Evolutionary conservation across 2,888 invertebrate species (phyloP), one percentile per base, ranked within the genome.

Genomic region (Zygogramma bicolorata): DNA sequence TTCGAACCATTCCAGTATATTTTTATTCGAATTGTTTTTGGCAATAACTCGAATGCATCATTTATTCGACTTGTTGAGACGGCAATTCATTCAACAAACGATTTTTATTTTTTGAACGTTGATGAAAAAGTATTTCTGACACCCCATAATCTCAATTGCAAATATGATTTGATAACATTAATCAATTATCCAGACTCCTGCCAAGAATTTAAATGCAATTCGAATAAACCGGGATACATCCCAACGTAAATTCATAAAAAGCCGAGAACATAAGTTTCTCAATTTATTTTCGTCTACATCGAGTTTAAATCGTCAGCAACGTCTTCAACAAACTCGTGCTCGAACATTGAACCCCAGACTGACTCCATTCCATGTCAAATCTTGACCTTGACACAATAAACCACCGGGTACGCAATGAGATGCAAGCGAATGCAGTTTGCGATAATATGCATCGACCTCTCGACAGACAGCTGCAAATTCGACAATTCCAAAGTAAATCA

Each of bases 391-490:
- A 73, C 73, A 65, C 49, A 42, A 13, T 63, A 31, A 34, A 27
- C n/a, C n/a, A 46, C n/a, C 29, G 49, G 46, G 25, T 46, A 27
- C 22, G 46, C 31, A 42, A 63, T 46, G 6, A 62, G 63, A 68
- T 27, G 62, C 38, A 53, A 62, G 66, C 60, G 34, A 6, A 29
- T 27, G 18, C 15, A 22, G 27, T 34, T 60, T 65, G 46, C 29
- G 60, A 62, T 18, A 73, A 59, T 53, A 10, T 49, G 25, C 15
- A 60, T 42, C 70, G n/a, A 27, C 62, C 63, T 22, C 40, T n/a
- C 13, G 20, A 42, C 59, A 34, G 38, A 71, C 78, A 77, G 75
- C 76, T 79, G 79, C 75, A 74, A 77, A 74, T 76, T 74, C 15
- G 57, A 68, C 75, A 71, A 73, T 77, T 74, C 79, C 76, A 75